These are phyloP conservation scores for Engystomops pustulosus DNA, from an alignment of 2,113 vertebrate genomes.

Conservation along the genomic window DNA sequence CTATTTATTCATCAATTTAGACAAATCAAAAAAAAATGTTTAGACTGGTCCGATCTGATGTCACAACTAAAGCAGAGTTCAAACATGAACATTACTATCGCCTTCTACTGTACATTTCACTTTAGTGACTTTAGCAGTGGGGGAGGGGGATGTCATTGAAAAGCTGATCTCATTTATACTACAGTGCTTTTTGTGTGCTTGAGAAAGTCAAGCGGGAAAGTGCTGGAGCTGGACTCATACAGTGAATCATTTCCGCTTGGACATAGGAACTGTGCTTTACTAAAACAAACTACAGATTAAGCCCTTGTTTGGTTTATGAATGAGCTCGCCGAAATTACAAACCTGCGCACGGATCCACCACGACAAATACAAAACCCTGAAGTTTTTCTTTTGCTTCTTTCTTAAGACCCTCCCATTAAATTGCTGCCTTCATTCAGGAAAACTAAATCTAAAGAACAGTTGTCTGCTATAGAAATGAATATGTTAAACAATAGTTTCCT, in stretches of 20 bases:
- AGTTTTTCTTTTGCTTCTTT: conserved; percentile 17
- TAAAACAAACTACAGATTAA: conserved; percentile 57
- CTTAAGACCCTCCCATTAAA: background rate
- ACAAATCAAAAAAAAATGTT: too few relatives aligned
- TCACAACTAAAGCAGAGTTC: too few relatives aligned
- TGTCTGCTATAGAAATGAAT: conserved; percentile 68
- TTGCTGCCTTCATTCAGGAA: conserved; percentile 55
- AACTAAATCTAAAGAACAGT: conserved; percentile 69
- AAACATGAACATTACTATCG: too few relatives aligned
- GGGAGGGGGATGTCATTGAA: background rate
- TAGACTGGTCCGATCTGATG: too few relatives aligned
- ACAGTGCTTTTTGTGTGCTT: conserved; percentile 3
- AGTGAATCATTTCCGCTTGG: conserved; percentile 52
- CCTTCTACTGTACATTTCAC: too few relatives aligned
- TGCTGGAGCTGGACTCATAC: background rate
- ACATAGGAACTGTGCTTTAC: conserved; percentile 34
- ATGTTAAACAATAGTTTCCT: conserved; percentile 65
- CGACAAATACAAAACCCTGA: background rate
- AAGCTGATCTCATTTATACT: conserved; percentile 39
- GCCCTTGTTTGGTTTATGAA: conserved; percentile 51
- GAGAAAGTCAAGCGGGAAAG: background rate
- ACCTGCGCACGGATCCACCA: conserved; percentile 8
- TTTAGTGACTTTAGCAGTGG: too few relatives aligned
- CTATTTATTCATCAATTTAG: too few relatives aligned
- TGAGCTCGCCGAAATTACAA: conserved; percentile 23